A percentile compares a stretch with the other conserved stretches of the same genome.
Evolutionary conservation across 2,113 vertebrate species (phyloP).

Genomic region (Coptodon rendalli): DNA sequence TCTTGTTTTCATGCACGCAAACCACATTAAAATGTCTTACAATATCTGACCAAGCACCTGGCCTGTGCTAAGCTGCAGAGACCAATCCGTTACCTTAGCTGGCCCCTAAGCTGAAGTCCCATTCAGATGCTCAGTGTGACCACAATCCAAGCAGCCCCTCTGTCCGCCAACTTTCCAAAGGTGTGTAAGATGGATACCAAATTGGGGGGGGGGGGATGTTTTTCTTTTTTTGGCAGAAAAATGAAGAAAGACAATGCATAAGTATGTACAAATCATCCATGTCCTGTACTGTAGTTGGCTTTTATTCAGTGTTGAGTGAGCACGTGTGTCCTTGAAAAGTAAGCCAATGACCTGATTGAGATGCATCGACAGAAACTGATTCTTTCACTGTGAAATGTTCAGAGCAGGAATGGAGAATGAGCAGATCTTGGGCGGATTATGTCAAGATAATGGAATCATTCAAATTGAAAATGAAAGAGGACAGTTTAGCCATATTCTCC

Average conservation of each 20-base stretch:
- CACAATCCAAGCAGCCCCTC: background rate
- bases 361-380: constrained; percentile 35
- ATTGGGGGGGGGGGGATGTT: background rate
- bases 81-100: constrained; percentile 55
- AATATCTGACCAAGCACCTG: constrained; percentile 63
- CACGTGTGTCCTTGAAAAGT: constrained; percentile 39
- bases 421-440: constrained; percentile 55
- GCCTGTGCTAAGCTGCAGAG: constrained; percentile 22
- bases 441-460: constrained; percentile 64
- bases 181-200: background rate
- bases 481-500: constrained; percentile 42
- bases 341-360: constrained; percentile 59
- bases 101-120: constrained; percentile 17
- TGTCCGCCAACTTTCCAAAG: constrained; percentile 5
- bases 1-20: constrained; percentile 39
- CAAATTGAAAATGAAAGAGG: constrained; percentile 55
- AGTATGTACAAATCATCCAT: constrained; percentile 6
- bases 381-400: constrained; percentile 37
- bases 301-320: background rate
- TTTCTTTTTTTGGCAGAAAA: background rate
- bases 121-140: constrained; percentile 28
- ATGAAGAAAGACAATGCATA: background rate
- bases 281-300: background rate
- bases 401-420: constrained; percentile 29
- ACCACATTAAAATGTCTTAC: constrained; percentile 55